Base-by-base conservation (phyloP, 2,797 vertebrate genomes). In the Myotis findleyi region DNA sequence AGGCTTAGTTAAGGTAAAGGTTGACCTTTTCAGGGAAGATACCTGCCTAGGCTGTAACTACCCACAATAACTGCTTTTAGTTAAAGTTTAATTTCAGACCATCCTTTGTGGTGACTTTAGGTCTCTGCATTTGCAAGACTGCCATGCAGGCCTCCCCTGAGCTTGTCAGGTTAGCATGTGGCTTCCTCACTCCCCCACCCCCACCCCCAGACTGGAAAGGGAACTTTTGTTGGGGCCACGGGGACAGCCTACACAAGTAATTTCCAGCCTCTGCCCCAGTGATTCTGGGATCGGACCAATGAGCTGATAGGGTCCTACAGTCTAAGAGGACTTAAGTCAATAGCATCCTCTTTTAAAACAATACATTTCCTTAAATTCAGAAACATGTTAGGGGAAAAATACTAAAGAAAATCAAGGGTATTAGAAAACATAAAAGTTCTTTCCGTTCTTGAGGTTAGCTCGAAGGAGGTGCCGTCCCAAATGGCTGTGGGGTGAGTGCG, bases 311-410 rank as follows among this genome's bases (percentile, higher is more conserved):
- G n/a, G 18, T n/a, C 49, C 68, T 36, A 5, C n/a, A 6, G 3
- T 30, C 77, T 53, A 71, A 73, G 6, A 81, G 21, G 87, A 33
- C 17, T 49, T 23, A 69, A 21, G 51, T 62, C 55, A 38, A 18
- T 38, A 62, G 14, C 72, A 41, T 84, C 75, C n/a, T 83, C 27
- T 89, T 84, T 89, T 27, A 87, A 87, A 89, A 92, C 59, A 55
- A 0, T 62, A 77, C 86, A n/a, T 71, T 53, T 69, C 27, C 55
- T 55, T 77, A 69, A 76, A 18, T 81, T 14, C 41, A 41, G 59
- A 73, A 76, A 64, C 33, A 25, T n/a, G 62, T 92, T 57, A 4
- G 51, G 23, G 59, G 57, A 21, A 30, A 75, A 36, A 10, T 44
- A 59, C 30, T 86, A 36, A 85, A 59, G 33, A 72, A 87, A 93